These are phyloP conservation scores for Heliconius erato DNA, from an alignment of 2,888 invertebrate species.

Conservation along the genomic window DNA sequence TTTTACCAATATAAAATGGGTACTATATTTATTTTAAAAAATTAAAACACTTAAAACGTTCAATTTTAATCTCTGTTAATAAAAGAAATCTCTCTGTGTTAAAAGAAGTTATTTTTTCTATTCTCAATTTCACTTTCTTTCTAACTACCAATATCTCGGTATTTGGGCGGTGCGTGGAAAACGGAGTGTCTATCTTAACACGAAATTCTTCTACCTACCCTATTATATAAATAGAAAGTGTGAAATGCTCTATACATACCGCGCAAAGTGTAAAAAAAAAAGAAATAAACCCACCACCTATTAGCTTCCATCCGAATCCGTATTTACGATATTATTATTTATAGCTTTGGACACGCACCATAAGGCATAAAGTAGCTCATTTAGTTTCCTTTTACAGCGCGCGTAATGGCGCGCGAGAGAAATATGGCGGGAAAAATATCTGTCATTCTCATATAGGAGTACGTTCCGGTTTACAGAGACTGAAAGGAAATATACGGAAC, in stretches of 20 bases:
- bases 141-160: too few species aligned
- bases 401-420: slow-evolving; percentile 53
- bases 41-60: too few species aligned
- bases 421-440: slow-evolving; percentile 61
- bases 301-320: neutral
- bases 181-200: too few species aligned
- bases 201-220: too few species aligned
- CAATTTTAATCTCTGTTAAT: too few species aligned
- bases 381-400: slow-evolving; percentile 26
- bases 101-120: too few species aligned
- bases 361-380: slow-evolving; percentile 22
- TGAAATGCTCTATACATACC: neutral
- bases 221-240: too few species aligned
- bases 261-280: neutral
- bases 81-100: too few species aligned
- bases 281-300: neutral
- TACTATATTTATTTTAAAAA: too few species aligned
- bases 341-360: slow-evolving; percentile 18
- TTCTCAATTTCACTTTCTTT: too few species aligned
- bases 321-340: slow-evolving; percentile 12
- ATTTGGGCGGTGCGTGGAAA: too few species aligned
- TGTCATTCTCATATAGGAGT: slow-evolving; percentile 29
- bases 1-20: too few species aligned
- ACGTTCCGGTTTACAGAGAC: slow-evolving; percentile 31
- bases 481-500: slow-evolving; percentile 18